Conservation (phyloP, 2,888 invertebrate genomes). For the Lacanobia wlatinum region DNA sequence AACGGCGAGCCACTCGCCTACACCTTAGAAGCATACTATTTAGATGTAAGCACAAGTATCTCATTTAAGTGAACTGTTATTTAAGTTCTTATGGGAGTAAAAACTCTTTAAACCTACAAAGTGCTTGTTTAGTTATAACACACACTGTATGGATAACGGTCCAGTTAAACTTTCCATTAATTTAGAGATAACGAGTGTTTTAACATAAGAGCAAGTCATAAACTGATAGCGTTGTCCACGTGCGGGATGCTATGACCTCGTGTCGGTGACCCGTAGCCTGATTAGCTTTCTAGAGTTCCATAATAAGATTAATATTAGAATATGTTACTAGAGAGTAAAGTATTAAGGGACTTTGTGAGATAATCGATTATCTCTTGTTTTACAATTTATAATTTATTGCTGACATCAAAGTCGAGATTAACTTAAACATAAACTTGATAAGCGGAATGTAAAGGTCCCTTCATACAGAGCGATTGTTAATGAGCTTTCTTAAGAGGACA, state of each 20-base stretch:
- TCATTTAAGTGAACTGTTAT: too few species aligned
- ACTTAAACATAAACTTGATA: neutral
- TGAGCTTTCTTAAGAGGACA: neutral
- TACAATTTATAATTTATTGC: slow-evolving; percentile 11
- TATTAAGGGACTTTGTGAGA: neutral
- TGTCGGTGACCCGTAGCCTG: slow-evolving; percentile 42
- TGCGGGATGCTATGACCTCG: slow-evolving; percentile 38
- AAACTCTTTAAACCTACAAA: too few species aligned
- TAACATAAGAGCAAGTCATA: slow-evolving; percentile 22
- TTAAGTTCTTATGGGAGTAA: too few species aligned
- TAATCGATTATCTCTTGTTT: slow-evolving; percentile 8
- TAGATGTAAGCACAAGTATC: too few species aligned
- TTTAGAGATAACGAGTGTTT: slow-evolving; percentile 46
- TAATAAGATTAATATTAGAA: slow-evolving; percentile 21
- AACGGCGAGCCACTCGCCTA: too few species aligned
- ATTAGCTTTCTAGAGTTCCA: slow-evolving; percentile 33
- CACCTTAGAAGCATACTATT: too few species aligned
- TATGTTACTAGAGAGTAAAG: neutral
- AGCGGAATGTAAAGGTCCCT: neutral
- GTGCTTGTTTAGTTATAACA: neutral
- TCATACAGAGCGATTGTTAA: neutral
- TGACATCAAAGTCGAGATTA: slow-evolving; percentile 15
- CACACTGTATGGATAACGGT: slow-evolving; percentile 43
- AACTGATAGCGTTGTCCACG: slow-evolving; percentile 45
- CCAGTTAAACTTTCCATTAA: slow-evolving; percentile 45